A percentile compares a stretch with the other conserved stretches of the same genome.
Evolutionary conservation across 2,797 vertebrate genomes (phyloP).

Genomic region (Bovichtus variegatus): DNA sequence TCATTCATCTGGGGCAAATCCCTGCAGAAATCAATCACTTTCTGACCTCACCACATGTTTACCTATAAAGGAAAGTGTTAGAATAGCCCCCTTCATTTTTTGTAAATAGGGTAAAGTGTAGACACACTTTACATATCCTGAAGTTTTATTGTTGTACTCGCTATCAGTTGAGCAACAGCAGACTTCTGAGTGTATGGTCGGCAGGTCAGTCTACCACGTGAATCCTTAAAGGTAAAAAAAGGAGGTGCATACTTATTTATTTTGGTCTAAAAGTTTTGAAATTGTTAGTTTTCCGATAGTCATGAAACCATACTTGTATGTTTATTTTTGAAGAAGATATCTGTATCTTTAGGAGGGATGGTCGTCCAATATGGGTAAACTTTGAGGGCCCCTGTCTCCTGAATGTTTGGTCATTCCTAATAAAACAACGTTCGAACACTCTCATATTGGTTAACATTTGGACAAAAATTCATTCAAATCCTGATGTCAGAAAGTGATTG

Average conservation of each 20-base stretch:
- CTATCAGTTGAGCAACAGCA: background rate
- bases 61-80: background rate
- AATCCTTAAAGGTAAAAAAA: too few relatives aligned
- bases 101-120: too few relatives aligned
- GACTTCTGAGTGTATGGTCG: background rate
- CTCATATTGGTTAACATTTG: background rate
- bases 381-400: background rate
- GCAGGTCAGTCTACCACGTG: background rate
- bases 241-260: too few relatives aligned
- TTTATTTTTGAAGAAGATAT: too few relatives aligned
- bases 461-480: background rate
- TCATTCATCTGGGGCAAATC: slow-evolving; percentile 11
- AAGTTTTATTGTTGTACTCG: background rate
- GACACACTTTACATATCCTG: background rate
- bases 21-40: background rate
- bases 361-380: background rate
- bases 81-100: too few relatives aligned
- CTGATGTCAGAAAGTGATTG: background rate
- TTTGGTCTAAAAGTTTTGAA: too few relatives aligned
- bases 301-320: too few relatives aligned
- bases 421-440: background rate
- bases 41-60: background rate
- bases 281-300: too few relatives aligned
- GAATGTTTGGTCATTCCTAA: too few relatives aligned
- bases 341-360: background rate